phyloP scores from a whole-genome alignment of 1,140 invertebrate genomes.

The Tetramorium parvispinum region DNA sequence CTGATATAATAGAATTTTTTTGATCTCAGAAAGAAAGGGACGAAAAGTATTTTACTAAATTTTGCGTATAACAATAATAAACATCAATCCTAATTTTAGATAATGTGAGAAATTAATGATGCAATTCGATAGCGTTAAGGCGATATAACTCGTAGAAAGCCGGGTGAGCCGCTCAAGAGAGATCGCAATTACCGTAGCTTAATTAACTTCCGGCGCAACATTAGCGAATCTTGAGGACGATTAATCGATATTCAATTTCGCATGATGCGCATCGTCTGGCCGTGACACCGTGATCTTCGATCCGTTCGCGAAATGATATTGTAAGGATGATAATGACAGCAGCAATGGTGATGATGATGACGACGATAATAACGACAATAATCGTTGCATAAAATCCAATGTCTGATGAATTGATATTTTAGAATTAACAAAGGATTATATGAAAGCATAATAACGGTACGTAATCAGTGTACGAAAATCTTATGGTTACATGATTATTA shows the following conservation, averaged over 20 bases:
- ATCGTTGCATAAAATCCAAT: not conserved
- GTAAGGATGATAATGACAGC: slow-evolving; percentile 47
- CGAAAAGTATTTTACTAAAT: not conserved
- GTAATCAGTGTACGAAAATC: not conserved
- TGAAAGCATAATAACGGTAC: not conserved
- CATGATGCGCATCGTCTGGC: slow-evolving; percentile 50
- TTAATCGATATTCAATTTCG: slow-evolving; percentile 63
- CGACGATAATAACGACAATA: not conserved
- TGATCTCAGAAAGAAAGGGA: not conserved
- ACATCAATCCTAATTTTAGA: slow-evolving; percentile 36
- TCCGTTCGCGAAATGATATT: slow-evolving; percentile 19
- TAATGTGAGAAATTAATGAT: slow-evolving; percentile 48
- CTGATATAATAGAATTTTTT: not conserved
- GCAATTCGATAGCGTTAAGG: slow-evolving; percentile 52
- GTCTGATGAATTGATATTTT: not conserved
- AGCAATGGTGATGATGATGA: not conserved
- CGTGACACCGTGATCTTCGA: slow-evolving; percentile 49
- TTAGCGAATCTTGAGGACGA: slow-evolving; percentile 57
- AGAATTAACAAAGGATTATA: not conserved
- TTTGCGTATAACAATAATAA: not conserved
- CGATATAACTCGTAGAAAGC: slow-evolving; percentile 47
- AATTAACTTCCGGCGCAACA: slow-evolving; percentile 61
- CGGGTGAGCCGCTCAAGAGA: slow-evolving; percentile 36
- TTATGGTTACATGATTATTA: slow-evolving; percentile 8
- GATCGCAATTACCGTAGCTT: slow-evolving; percentile 56